Base-by-base conservation (phyloP, 2,113 vertebrate species). In the Podiceps cristatus region DNA sequence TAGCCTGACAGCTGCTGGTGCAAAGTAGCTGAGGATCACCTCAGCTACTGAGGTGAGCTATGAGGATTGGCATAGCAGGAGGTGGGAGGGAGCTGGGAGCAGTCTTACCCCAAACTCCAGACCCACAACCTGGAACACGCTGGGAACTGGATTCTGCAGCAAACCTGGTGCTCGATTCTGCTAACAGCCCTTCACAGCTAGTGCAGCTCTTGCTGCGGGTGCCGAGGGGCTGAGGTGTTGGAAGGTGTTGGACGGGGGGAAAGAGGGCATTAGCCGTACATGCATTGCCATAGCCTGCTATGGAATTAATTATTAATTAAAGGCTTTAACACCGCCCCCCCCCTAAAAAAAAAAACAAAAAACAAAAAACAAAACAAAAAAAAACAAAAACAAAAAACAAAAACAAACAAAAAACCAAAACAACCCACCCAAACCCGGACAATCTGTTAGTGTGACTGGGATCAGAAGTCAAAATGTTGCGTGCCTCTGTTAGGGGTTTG, bases 111-210 rank as follows among this genome's bases (percentile, higher is more conserved):
- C 56, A 35, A 3, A 19, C 45, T 67, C 18, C 66, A 86, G 50
- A 28, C 28, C 31, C 31, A 19, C 31, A 50, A 6, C 20, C 33
- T 19, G 28, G 79, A 31, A 16, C 12, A 3, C 0, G 2, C 29
- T 8, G 35, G 40, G 49, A 55, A 13, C 1, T 18, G 44, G 69
- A 24, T 68, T 58, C 44, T 67, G 69, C 69, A 58, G 37, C 3
- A 4, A 74, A 37, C 27, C 25, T 0, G 3, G 22, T 25, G 49
- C 47, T 68, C 0, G 2, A 16, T 76, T n/a, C 64, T 45, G 52
- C 74, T 62, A 4, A 42, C 4, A 33, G 77, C 13, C 42, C 29
- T 18, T 88, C 44, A 37, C 13, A 24, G 35, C 45, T 25, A 9
- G 47, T 7, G 20, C 50, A 40, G 55, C 60, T 74, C 22, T 49